A percentile compares a stretch with the other conserved stretches of the same genome.
These are phyloP conservation scores for Sebastes goodei DNA, from an alignment of 2,797 vertebrate genomes.

Conservation along the genomic window DNA sequence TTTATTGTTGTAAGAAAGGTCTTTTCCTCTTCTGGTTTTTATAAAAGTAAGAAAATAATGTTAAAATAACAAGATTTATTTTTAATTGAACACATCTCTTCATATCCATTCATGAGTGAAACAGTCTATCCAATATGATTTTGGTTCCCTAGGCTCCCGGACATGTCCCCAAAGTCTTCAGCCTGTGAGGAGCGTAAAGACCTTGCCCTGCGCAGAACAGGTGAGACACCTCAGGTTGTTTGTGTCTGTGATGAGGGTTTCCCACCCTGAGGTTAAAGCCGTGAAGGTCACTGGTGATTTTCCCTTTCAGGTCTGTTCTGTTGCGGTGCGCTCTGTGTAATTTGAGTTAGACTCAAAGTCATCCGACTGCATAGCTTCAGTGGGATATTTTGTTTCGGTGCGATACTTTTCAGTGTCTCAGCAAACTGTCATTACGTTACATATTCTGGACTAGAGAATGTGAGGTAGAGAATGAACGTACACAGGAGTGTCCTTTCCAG, in stretches of 20 bases:
- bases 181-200: conserved; percentile 85
- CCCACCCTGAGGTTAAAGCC: conserved; percentile 1
- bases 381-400: conserved; percentile 21
- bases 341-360: conserved; percentile 35
- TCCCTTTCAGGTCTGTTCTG: conserved; percentile 34
- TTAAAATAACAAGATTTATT: background rate
- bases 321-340: conserved; percentile 9
- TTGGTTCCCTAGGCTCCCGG: conserved; percentile 76
- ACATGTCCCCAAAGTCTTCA: conserved; percentile 76
- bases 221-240: conserved; percentile 67
- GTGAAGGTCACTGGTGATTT: conserved; percentile 42
- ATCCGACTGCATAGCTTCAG: conserved; percentile 12
- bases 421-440: conserved; percentile 38
- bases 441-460: background rate
- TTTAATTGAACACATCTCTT: background rate
- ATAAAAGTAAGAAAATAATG: background rate
- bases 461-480: conserved; percentile 7
- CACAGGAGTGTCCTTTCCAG: conserved; percentile 9
- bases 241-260: conserved; percentile 25
- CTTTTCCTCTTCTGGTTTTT: background rate
- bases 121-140: background rate
- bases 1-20: background rate
- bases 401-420: conserved; percentile 10
- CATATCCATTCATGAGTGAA: background rate
- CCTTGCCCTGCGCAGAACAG: conserved; percentile 88